These are phyloP conservation scores for Alosa alosa DNA, from an alignment of 2,113 vertebrate species.

Conservation along the genomic window DNA sequence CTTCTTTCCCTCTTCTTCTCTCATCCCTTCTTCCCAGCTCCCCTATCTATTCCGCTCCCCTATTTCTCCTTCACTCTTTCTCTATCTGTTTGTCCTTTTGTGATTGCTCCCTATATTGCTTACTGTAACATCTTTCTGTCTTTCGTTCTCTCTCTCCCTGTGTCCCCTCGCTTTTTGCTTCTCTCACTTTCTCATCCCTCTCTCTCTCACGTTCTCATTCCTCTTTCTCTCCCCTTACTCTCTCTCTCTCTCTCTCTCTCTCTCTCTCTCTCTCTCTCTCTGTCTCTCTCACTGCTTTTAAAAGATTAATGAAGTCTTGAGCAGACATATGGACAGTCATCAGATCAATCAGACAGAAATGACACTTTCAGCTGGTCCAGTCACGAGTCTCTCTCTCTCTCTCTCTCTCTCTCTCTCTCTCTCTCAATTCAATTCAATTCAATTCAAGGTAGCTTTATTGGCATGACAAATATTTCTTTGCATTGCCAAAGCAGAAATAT, in stretches of 20 bases:
- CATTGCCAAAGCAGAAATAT: too few species aligned
- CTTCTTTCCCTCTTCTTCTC: not conserved
- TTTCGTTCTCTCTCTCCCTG: not conserved
- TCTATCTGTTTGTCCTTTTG: not conserved
- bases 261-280: not conserved
- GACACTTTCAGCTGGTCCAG: not conserved
- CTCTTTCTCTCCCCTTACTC: not conserved
- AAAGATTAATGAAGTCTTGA: not conserved
- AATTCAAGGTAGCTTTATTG: too few species aligned
- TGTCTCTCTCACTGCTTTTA: not conserved
- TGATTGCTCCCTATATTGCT: not conserved
- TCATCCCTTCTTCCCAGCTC: not conserved
- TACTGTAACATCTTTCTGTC: not conserved
- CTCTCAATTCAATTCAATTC: too few species aligned
- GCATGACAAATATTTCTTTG: too few species aligned
- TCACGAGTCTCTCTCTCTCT: not conserved
- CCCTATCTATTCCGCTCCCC: too few species aligned
- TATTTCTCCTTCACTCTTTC: too few species aligned
- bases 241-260: not conserved
- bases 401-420: not conserved
- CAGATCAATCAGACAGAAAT: constrained; percentile 14
- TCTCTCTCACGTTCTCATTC: not conserved
- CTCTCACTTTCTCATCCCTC: not conserved
- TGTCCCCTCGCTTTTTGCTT: not conserved
- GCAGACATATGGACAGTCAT: constrained; percentile 11